Conservation (phyloP, 2,113 vertebrate species). For the Pungitius pungitius region DNA sequence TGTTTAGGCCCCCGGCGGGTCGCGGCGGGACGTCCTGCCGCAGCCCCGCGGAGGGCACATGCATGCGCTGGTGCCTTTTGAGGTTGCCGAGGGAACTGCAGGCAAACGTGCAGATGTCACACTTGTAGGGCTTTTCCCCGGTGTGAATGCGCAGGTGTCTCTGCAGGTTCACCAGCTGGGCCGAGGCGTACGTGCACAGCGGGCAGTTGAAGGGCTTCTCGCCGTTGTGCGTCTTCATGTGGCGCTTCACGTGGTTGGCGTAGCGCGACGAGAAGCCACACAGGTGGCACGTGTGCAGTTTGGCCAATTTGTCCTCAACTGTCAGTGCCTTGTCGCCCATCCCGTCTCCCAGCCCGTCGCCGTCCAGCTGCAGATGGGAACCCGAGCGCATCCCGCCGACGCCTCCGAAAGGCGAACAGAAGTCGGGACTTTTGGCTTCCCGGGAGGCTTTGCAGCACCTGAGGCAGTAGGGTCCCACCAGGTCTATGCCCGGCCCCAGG, state of each 20-base stretch:
- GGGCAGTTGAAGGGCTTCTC: constrained; percentile 96
- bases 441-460: constrained; percentile 79
- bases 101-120: constrained; percentile 90
- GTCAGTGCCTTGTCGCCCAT: constrained; percentile 72
- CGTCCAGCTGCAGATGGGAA: constrained; percentile 50
- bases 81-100: constrained; percentile 98
- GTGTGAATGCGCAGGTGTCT: constrained; percentile 96
- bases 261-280: constrained; percentile 96
- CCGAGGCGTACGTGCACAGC: constrained; percentile 92
- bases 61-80: constrained; percentile 94
- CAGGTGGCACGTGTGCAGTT: constrained; percentile 90
- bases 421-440: constrained; percentile 66
- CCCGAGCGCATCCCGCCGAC: constrained; percentile 52
- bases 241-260: constrained; percentile 96
- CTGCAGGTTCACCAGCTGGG: constrained; percentile 97
- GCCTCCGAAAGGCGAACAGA: constrained; percentile 66
- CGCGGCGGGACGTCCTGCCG: constrained; percentile 65
- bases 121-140: constrained; percentile 97
- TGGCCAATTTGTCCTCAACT: constrained; percentile 71
- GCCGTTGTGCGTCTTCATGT: constrained; percentile 99
- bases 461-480: constrained; percentile 79
- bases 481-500: constrained; percentile 75
- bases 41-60: constrained; percentile 79
- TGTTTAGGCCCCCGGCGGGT: constrained; percentile 72
- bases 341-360: constrained; percentile 49